Evolutionary conservation across 2,888 invertebrate species (phyloP), one percentile per base, ranked within the genome.

Genomic region (Anthrax anthrax): DNA sequence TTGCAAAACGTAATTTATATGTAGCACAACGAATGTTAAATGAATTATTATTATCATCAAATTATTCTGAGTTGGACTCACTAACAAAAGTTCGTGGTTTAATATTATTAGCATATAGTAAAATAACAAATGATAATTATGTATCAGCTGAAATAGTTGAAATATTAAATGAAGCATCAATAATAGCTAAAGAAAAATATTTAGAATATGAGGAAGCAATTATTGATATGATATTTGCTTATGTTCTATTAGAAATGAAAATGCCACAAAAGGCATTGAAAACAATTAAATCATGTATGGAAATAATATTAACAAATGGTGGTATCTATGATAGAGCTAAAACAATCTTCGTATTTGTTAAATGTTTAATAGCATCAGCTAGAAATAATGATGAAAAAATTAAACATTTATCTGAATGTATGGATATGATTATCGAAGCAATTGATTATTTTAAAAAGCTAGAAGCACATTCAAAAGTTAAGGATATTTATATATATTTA

Each of bases 271-370:
- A 87, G 62, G 87, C 89, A 0, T 64, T 86, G 47, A 71, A 73
- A 51, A 70, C 85, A 13, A 73, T 85, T 1, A 78, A 83, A 53
- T 74, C 78, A 63, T 76, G 81, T 46, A 72, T 87, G 57, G 76
- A 82, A 9, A 73, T 74, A 29, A 74, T 89, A 42, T 74, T 89
- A 62, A 79, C 86, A 1, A 85, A 90, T 59, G 90, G 90, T 2
- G 83, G 84, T 16, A 72, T 78, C 18, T 86, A 81, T 56, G 90
- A 92, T 62, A 77, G 81, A 58, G 89, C 83, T 2, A 77, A 85
- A 67, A 81, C 78, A 0, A 63, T 81, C 58, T 73, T 88, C 48
- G 69, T 88, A 14, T 84, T 85, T 57, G 81, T 83, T 0, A 85
- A 85, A 59, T 89, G 88, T 62, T 70, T 82, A 23, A 73, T 87